Evolutionary conservation across 2,888 invertebrate species (phyloP).

Genomic region (Taenaris catops): DNA sequence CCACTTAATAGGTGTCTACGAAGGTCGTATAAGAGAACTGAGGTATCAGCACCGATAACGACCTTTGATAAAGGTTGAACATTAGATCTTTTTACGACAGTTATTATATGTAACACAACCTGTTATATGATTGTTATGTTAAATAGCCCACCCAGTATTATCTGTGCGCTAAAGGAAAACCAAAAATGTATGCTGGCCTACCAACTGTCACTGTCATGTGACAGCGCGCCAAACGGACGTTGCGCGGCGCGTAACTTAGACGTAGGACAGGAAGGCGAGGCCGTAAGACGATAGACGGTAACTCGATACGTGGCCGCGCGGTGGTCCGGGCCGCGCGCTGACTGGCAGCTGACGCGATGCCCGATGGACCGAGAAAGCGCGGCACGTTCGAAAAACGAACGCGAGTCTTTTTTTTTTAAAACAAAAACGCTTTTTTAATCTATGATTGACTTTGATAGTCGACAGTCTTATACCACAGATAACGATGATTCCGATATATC

Average conservation of each 20-base stretch:
- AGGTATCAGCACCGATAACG: too few species aligned
- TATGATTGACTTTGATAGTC: constrained; percentile 33
- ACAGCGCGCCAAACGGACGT: constrained; percentile 47
- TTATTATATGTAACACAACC: constrained; percentile 16
- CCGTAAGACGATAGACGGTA: constrained; percentile 73
- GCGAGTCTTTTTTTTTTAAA: constrained; percentile 34
- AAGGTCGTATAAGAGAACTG: too few species aligned
- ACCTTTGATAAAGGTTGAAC: too few species aligned
- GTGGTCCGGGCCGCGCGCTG: constrained; percentile 63
- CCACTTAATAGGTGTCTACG: too few species aligned
- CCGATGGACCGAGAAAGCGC: constrained; percentile 77
- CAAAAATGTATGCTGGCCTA: constrained; percentile 47
- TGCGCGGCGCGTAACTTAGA: constrained; percentile 68
- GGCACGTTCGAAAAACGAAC: constrained; percentile 62
- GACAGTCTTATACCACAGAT: constrained; percentile 29
- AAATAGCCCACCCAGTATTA: constrained; percentile 41
- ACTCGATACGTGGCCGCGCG: constrained; percentile 60
- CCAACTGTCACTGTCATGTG: constrained; percentile 50
- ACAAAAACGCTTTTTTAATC: constrained; percentile 22
- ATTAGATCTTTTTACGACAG: too few species aligned
- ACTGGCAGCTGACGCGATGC: constrained; percentile 76
- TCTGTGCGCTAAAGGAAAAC: constrained; percentile 35
- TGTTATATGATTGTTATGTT: constrained; percentile 17
- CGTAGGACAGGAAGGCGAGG: constrained; percentile 71
- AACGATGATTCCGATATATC: constrained; percentile 12